Base-by-base conservation (phyloP, 1,140 invertebrate genomes). In the Brachionus manjavacas region DNA sequence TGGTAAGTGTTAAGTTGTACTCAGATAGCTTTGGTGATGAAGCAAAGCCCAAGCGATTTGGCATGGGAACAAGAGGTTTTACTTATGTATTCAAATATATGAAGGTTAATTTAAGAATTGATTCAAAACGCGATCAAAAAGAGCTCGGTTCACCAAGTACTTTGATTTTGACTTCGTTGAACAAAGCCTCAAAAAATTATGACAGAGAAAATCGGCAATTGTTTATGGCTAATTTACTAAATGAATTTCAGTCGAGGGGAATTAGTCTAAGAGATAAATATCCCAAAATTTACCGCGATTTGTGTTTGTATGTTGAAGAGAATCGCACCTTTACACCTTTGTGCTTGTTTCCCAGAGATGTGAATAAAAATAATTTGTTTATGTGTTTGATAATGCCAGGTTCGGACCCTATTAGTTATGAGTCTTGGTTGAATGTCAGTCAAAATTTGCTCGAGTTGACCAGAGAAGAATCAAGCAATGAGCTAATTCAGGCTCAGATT, bases 331-430 rank as follows among this genome's bases (percentile, higher is more conserved):
- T 81, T 64, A 64, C 79, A 14, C 79, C 79, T 11, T 12, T 81
- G n/a, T 81, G 79, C 60, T 46, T 81, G 31, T 81, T 81, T 28
- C 79, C 79, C 39, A 60, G 20, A 64, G 64, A 81, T 68, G 3
- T 64, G 2, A 81, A 41, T n/a, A 28, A 64, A 23, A 60, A 81
- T 60, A 81, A 81, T 43, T 39, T 81, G 25, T 81, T 81, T 46
- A 68, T 81, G 52, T 81, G 79, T 46, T 25, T 81, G 35, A 81
- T 81, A 28, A 81, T 81, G 79, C 79, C 79, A 12, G 41, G 41
- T 8, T 81, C 79, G 20, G 79, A 81, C 2, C 79, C 79, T 20
- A 81, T 60, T 68, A 81, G 9, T 9, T 81, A 81, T 35, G 41
- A 76, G 12, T 25, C 72, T 25, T 76, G 39, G 39, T 4, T 76